These are phyloP conservation scores for Desmophyllum pertusum DNA, from an alignment of 92 coral and sea anemone genomes.

Conservation along the genomic window DNA sequence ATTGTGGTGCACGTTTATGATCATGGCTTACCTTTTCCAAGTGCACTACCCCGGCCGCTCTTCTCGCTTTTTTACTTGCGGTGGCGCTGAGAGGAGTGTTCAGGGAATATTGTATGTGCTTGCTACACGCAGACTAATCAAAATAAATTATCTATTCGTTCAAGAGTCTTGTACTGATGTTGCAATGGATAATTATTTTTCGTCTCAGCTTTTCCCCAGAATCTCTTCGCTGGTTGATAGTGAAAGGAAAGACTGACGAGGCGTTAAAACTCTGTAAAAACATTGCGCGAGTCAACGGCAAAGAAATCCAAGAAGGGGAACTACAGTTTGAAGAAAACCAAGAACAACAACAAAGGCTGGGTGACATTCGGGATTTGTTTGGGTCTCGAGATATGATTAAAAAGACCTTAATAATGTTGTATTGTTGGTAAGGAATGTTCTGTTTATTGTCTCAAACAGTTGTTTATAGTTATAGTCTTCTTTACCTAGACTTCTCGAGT, in stretches of 20 bases:
- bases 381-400: background rate
- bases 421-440: conserved; percentile 27
- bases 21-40: too few relatives aligned
- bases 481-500: background rate
- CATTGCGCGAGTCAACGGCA: conserved; percentile 50
- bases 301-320: background rate
- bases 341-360: conserved; percentile 3
- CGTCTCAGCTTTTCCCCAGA: conserved; percentile 47
- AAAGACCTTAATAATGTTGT: conserved; percentile 40
- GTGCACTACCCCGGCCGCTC: too few relatives aligned
- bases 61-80: too few relatives aligned
- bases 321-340: conserved; percentile 8
- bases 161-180: too few relatives aligned
- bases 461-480: background rate
- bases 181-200: background rate
- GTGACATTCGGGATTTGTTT: conserved; percentile 56
- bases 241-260: conserved; percentile 55
- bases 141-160: too few relatives aligned
- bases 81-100: too few relatives aligned
- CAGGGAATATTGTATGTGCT: too few relatives aligned
- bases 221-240: conserved; percentile 68
- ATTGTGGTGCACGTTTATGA: too few relatives aligned
- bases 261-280: conserved; percentile 22
- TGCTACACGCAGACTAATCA: too few relatives aligned
- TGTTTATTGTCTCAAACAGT: background rate